These are phyloP conservation scores for rabbit (Oryctolagus cuniculus) DNA, from an alignment of 2,113 vertebrate genomes.

Conservation along the genomic window mOryCun1.1 NC_091447.1:29332501-29333000, in stretches of 20 bases:
- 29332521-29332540: too few relatives aligned
- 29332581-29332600: conserved; percentile 5
- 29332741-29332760: conserved; percentile 42
- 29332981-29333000: conserved; percentile 84
- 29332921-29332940: conserved; percentile 85
- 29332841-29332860: conserved; percentile 43
- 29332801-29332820: conserved; percentile 25
- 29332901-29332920: conserved; percentile 85
- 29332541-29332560: neutral
- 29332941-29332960: conserved; percentile 82
- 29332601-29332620: neutral
- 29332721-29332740: conserved; percentile 40
- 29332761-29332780: conserved; percentile 27
- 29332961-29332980: conserved; percentile 85
- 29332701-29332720: neutral
- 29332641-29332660: neutral
- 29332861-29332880: conserved; percentile 59
- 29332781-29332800: neutral
- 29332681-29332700: neutral
- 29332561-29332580: neutral
- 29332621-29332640: neutral
- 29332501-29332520: too few relatives aligned
- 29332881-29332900: conserved; percentile 78
- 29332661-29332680: neutral
- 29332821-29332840: conserved; percentile 66